Evolutionary conservation across 2,888 invertebrate genomes (phyloP), one percentile per base, ranked within the genome.

Genomic region (Spodoptera littoralis): DNA sequence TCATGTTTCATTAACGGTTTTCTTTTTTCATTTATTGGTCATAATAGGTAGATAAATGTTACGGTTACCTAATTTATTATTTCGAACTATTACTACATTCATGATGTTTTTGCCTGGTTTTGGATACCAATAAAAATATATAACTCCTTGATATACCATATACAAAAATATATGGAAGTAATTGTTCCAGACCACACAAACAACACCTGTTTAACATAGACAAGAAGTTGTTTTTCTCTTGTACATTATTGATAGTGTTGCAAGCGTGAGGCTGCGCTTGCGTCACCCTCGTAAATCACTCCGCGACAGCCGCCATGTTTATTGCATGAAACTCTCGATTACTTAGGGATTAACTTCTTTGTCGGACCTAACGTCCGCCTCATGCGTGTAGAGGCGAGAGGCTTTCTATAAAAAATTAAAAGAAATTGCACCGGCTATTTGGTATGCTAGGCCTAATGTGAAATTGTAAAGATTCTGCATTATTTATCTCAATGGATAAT

Each of bases 271-370:
- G 63, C 66, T 67, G 70, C 60, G 66, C 60, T 70, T 77, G 63
- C 71, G 62, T 56, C 69, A 74, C 68, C 60, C 65, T 66, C 62
- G 63, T 81, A 77, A 80, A 81, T 81, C 81, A 75, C 64, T 64
- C 42, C 42, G 43, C 60, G 65, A 68, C 70, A 57, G 64, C 60
- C 51, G 52, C 70, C 63, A 65, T 77, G 74, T 77, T 65, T 76
- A 73, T 77, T 73, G 62, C 65, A 69, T 67, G 68, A 65, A 60
- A 44, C 57, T 24, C 24, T 47, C 53, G 63, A 65, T 70, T 58
- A 56, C 53, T 61, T 41, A 61, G 48, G 42, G 60, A 74, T 71
- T 70, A 58, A 59, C 60, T 64, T 74, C 57, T 69, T 64, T 27
- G 27, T 18, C 47, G 36, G 47, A 42, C 30, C 48, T 49, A 45